A percentile compares a stretch with the other conserved stretches of the same genome.
Conservation (phyloP, 2,113 vertebrate species). For the Nycticryphes semicollaris region DNA sequence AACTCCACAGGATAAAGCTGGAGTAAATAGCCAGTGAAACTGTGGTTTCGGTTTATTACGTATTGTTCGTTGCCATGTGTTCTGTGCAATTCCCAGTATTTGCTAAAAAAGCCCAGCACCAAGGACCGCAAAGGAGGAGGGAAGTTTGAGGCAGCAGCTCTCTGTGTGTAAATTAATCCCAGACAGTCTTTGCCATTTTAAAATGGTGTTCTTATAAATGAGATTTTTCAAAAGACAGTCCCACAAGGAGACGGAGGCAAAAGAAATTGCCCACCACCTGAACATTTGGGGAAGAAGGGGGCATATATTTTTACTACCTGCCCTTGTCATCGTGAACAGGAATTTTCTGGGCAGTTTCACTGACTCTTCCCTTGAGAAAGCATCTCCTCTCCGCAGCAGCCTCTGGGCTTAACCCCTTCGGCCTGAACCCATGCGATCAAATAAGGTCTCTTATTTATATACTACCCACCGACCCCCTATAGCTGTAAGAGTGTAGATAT, state of each 20-base stretch:
- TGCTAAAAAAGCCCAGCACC: not conserved
- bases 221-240: not conserved
- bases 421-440: not conserved
- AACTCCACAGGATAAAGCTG: not conserved
- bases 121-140: not conserved
- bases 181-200: not conserved
- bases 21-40: not conserved
- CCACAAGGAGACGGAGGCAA: accelerated
- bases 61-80: not conserved
- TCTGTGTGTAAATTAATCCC: not conserved
- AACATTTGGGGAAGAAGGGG: not conserved
- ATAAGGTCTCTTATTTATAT: not conserved
- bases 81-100: not conserved
- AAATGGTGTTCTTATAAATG: accelerated
- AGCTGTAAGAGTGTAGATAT: not conserved
- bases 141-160: not conserved
- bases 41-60: not conserved
- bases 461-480: not conserved
- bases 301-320: not conserved
- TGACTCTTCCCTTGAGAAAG: not conserved
- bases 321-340: not conserved
- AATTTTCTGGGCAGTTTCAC: not conserved
- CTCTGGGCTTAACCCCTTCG: not conserved
- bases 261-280: not conserved
- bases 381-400: not conserved